Base-by-base conservation (phyloP, 2,888 invertebrate species). In the Hybos culiciformis region DNA sequence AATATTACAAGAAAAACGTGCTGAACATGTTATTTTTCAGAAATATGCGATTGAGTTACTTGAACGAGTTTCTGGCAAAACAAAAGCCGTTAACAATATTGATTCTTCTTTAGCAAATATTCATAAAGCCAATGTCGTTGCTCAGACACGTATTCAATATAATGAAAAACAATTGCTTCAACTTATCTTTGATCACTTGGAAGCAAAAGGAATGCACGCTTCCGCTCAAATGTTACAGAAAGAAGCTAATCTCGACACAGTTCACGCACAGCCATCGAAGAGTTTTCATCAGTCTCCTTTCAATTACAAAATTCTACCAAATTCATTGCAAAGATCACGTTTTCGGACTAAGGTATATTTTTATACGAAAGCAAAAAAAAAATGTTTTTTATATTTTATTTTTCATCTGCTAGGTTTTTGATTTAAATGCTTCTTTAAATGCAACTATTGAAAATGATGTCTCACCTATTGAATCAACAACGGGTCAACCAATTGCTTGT, bases 11-110 rank as follows among this genome's bases (percentile, higher is more conserved):
- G 97, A 98, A 66, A 94, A 93, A 64, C 74, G 93, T 0, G 83
- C 85, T 51, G 94, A 96, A 56, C 97, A 98, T 66, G 86, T 91
- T 0, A 80, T 83, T 65, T 98, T 98, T 63, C 94, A 94, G 66
- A 90, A 88, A 58, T 88, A 92, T 62, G 94, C 93, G 0, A 67
- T 90, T 11, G 87, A 91, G 56, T 67, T 98, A 31, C 72, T 98
- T 46, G 92, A 93, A 62, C 71, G 85, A 1, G 83, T 96, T 0
- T 87, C 90, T 3, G 94, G 94, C 1, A 90, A 90, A 69, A 78
- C 82, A n/a, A 86, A 85, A 53, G 78, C 83, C 26, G 53, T 59
- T 2, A 77, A 78, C 54, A 78, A 78, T 8, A 76, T 87, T 46
- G 88, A 88, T 67, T 80, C 85, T 1, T 90, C 92, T 0, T 68